Evolutionary conservation across 2,888 invertebrate species (phyloP).

Genomic region (Yponomeuta cagnagella): DNA sequence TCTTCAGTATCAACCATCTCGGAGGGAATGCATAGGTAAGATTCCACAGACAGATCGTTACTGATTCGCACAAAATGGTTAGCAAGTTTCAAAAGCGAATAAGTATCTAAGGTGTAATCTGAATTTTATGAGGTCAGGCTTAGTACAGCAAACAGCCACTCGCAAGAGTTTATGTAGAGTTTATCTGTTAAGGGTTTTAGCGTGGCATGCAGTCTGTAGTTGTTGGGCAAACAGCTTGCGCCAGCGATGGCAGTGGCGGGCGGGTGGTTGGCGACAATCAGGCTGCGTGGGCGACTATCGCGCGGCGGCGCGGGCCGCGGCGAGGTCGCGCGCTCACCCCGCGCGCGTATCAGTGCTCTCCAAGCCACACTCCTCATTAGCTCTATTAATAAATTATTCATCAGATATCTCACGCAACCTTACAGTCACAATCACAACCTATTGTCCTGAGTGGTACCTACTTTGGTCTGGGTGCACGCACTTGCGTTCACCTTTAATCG

Average conservation of each 20-base stretch:
- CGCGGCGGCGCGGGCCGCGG: constrained; percentile 21
- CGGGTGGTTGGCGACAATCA: constrained; percentile 63
- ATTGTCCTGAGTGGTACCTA: constrained; percentile 61
- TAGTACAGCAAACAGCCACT: not conserved
- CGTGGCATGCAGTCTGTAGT: not conserved
- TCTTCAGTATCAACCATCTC: no score
- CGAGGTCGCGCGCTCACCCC: constrained; percentile 71
- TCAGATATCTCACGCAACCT: constrained; percentile 47
- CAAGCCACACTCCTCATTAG: constrained; percentile 52
- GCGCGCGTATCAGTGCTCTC: constrained; percentile 39
- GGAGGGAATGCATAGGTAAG: not conserved
- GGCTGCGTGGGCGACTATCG: constrained; percentile 72
- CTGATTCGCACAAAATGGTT: not conserved
- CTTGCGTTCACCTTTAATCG: constrained; percentile 29
- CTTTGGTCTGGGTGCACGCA: constrained; percentile 23
- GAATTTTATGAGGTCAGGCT: not conserved
- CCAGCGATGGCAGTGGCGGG: constrained; percentile 13
- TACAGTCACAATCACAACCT: constrained; percentile 25
- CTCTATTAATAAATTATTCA: constrained; percentile 72
- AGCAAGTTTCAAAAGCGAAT: not conserved
- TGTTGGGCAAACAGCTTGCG: not conserved
- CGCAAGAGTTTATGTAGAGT: not conserved
- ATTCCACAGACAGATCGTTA: not conserved
- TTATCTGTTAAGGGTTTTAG: not conserved
- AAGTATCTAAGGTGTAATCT: not conserved